Base-by-base conservation (phyloP, 2,113 vertebrate species). In the Labeo rohita region DNA sequence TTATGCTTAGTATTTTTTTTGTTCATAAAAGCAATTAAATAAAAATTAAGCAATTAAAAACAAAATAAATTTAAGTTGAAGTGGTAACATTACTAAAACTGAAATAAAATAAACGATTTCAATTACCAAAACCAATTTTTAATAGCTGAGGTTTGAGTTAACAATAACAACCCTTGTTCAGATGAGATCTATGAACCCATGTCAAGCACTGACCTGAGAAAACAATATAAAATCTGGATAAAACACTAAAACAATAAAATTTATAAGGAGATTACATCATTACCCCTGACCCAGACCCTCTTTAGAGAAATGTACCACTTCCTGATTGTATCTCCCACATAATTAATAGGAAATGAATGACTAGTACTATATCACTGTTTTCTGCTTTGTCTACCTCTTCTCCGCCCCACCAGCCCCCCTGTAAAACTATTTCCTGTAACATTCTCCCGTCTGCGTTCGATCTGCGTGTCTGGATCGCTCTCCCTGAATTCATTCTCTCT, bases 141-240 rank as follows among this genome's bases (percentile, higher is more conserved):
- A 36, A 68, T 15, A 39, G 34, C 15, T 68, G 34, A 39, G 16
- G 15, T 68, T 70, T 70, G 18, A 68, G 12, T 36, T 36, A 68
- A 70, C 39, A 47, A 70, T 18, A 28, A 34, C 11, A 70, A 47
- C 2, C 45, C 70, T n/a, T 36, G 18, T 45, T 43, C 43, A 54
- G 34, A 88, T 87, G 85, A 88, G 91, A 84, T 90, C 90, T 92
- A 92, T 93, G 84, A 92, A 93, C 84, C 87, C 0, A 77, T 90
- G 93, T 92, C 92, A 85, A 88, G 86, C 61, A 83, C 87, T 61
- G 83, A 86, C 86, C 49, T 0, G 3, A 72, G 56, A 84, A 84
- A 86, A 52, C 36, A 6, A 72, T 89, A 93, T 92, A 91, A 93
- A 91, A 91, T 92, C 91, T 91, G 89, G 91, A 90, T 87, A 89